Evolutionary conservation across 2,888 invertebrate species (phyloP).

Genomic region (Drosophila siamana): DNA sequence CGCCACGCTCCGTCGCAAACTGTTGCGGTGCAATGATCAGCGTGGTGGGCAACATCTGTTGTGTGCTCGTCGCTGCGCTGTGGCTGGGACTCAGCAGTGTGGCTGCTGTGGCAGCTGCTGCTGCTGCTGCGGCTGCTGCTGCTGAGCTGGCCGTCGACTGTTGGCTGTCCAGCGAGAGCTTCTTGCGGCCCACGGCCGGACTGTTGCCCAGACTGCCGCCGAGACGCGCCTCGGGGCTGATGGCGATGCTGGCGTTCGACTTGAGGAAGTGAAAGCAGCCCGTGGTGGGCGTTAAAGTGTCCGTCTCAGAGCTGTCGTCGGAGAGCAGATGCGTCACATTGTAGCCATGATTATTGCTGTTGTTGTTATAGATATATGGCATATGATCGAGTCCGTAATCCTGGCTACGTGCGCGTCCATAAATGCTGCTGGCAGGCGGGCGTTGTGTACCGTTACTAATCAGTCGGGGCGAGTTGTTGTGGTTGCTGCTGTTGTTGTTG

Average conservation of each 20-base stretch:
- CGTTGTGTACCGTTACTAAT: conserved; percentile 49
- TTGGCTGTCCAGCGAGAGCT: conserved; percentile 84
- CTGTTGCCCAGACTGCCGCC: conserved; percentile 80
- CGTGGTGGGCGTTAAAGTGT: conserved; percentile 70
- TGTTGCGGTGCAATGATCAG: conserved; percentile 18
- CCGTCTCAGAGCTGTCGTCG: conserved; percentile 74
- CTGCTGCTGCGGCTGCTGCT: not conserved
- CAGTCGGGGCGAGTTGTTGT: conserved; percentile 44
- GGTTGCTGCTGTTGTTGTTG: conserved; percentile 28
- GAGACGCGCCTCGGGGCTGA: conserved; percentile 22
- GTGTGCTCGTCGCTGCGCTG: conserved; percentile 8
- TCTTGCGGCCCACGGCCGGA: conserved; percentile 82
- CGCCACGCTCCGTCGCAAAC: conserved; percentile 44
- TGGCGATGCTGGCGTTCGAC: conserved; percentile 15
- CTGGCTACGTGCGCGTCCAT: conserved; percentile 78
- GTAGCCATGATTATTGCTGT: not conserved
- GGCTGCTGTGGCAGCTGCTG: not conserved
- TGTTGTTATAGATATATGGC: conserved; percentile 8
- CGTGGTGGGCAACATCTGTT: not conserved
- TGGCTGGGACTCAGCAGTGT: conserved; percentile 6
- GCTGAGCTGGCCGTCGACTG: conserved; percentile 25
- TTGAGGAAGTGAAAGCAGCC: conserved; percentile 83
- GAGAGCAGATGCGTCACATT: conserved; percentile 33
- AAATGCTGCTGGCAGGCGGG: conserved; percentile 37
- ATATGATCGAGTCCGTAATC: conserved; percentile 82